Evolutionary conservation across 2,113 vertebrate genomes (phyloP).

Genomic region (Elachura formosa): DNA sequence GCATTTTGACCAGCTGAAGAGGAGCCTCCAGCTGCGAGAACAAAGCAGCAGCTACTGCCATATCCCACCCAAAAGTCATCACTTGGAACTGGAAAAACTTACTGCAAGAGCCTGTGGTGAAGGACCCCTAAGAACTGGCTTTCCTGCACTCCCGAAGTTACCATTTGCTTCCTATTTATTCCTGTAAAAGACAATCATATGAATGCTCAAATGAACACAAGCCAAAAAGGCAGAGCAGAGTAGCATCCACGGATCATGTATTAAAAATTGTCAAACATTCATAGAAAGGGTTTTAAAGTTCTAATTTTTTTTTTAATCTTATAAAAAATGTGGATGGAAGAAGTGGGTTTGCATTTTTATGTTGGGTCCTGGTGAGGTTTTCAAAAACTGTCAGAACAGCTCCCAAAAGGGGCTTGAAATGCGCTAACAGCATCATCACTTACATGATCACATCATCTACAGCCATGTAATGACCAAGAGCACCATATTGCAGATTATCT

Average conservation of each 20-base stretch:
- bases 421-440: not conserved
- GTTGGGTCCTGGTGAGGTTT: not conserved
- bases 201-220: not conserved
- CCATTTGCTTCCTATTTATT: not conserved
- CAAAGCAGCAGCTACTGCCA: not conserved
- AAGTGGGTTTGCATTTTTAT: not conserved
- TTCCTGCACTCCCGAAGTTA: not conserved
- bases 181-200: not conserved
- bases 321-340: not conserved
- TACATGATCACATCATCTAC: too few relatives aligned
- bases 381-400: not conserved
- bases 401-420: not conserved
- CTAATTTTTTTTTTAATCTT: not conserved
- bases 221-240: not conserved
- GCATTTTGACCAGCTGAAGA: not conserved
- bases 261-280: not conserved
- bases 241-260: not conserved
- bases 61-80: not conserved
- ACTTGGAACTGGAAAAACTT: not conserved
- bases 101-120: not conserved
- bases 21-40: not conserved
- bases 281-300: not conserved
- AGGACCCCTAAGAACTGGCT: not conserved
- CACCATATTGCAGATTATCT: fast-evolving
- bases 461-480: not conserved